Conservation (phyloP, 2,797 vertebrate species). For the Macrochelys suwanniensis region DNA sequence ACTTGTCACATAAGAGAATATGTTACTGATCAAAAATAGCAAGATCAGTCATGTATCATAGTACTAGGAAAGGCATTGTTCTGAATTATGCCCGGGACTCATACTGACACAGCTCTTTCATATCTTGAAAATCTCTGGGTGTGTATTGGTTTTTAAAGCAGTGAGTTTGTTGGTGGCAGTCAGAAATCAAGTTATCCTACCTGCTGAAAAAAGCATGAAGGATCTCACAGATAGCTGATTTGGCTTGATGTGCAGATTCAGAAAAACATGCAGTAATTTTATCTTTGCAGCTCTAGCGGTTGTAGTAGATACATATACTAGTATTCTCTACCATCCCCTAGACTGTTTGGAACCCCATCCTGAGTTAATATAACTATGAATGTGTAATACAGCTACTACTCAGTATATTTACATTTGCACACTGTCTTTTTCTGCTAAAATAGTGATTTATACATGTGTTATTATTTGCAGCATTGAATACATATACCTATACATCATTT, state of each 20-base stretch:
- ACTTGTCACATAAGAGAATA: too few species aligned
- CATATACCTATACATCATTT: background rate
- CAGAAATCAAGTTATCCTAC: too few species aligned
- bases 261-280: constrained; percentile 10
- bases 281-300: background rate
- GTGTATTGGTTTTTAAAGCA: constrained; percentile 19
- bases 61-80: too few species aligned
- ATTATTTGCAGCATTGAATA: background rate
- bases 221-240: background rate
- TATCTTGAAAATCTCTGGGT: constrained; percentile 28
- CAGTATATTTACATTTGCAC: background rate
- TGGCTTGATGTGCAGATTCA: background rate
- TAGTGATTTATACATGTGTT: background rate
- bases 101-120: constrained; percentile 70
- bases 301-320: background rate
- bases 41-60: too few species aligned
- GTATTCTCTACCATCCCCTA: background rate
- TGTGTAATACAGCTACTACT: background rate
- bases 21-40: too few species aligned
- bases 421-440: background rate
- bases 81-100: constrained; percentile 9
- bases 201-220: too few species aligned
- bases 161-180: background rate
- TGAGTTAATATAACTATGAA: background rate
- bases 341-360: background rate